These are phyloP conservation scores for Dorcus parallelipipedus DNA, from an alignment of 2,888 invertebrate genomes.

Conservation along the genomic window DNA sequence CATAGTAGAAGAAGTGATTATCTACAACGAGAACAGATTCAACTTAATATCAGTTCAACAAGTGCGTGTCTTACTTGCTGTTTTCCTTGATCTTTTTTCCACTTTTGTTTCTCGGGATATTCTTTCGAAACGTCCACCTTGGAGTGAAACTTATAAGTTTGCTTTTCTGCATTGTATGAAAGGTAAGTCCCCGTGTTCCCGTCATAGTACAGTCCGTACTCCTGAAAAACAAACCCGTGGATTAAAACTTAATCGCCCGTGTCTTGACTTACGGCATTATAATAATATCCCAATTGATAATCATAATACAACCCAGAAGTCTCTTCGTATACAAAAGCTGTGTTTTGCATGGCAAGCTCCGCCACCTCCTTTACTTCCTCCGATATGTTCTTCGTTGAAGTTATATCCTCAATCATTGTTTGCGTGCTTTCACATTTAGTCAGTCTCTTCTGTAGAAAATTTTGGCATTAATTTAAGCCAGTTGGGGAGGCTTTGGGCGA, in stretches of 20 bases:
- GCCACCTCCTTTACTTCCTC: slow-evolving; percentile 78
- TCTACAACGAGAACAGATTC: slow-evolving; percentile 35
- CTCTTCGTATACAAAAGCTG: slow-evolving; percentile 82
- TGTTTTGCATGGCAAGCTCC: slow-evolving; percentile 67
- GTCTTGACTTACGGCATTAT: slow-evolving; percentile 69
- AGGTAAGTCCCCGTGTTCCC: slow-evolving; percentile 82
- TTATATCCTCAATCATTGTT: slow-evolving; percentile 25
- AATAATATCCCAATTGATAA: slow-evolving; percentile 84
- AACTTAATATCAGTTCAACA: slow-evolving; percentile 18
- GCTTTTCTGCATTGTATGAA: slow-evolving; percentile 71
- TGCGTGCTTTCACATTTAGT: slow-evolving; percentile 31
- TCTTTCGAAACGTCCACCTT: slow-evolving; percentile 56
- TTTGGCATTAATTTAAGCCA: background rate
- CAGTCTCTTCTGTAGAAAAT: slow-evolving; percentile 7
- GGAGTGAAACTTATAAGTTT: slow-evolving; percentile 77
- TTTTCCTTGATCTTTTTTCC: slow-evolving; percentile 27
- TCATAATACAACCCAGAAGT: slow-evolving; percentile 87
- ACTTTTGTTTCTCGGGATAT: slow-evolving; percentile 13
- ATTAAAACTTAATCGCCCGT: background rate
- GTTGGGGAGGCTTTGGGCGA: background rate
- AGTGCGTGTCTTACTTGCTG: slow-evolving; percentile 20
- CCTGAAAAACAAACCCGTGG: slow-evolving; percentile 54
- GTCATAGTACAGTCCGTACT: slow-evolving; percentile 85
- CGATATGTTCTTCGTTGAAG: slow-evolving; percentile 53
- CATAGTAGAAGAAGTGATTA: slow-evolving; percentile 47